Percentiles rank a stretch among this genome's conserved stretches.
These are phyloP conservation scores for Helicoverpa zea DNA, from an alignment of 1,140 invertebrate genomes.

Conservation along the genomic window DNA sequence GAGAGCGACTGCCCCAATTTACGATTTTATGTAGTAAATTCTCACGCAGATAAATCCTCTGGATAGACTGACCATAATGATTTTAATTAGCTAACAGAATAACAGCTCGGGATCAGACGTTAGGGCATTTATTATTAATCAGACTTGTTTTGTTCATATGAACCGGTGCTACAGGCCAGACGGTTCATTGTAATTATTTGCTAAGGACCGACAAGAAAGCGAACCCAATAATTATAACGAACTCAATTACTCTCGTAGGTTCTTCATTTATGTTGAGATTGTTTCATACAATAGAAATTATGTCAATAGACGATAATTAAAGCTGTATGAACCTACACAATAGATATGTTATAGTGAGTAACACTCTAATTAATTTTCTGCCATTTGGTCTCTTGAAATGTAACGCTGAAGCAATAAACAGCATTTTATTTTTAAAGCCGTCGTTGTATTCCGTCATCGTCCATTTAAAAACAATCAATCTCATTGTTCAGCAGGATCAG, in stretches of 20 bases:
- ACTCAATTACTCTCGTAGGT: background rate
- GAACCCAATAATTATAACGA: background rate
- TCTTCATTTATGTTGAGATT: background rate
- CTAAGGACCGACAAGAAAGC: background rate
- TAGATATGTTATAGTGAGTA: no score
- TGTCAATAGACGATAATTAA: no score
- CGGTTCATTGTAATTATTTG: constrained; percentile 8
- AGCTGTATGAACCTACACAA: no score
- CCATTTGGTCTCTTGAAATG: no score
- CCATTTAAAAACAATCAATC: no score
- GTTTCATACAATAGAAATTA: background rate
- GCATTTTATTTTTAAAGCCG: no score
- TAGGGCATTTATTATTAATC: constrained; percentile 1
- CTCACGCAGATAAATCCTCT: background rate
- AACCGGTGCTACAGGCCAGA: no score
- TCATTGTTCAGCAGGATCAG: no score
- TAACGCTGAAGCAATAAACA: no score
- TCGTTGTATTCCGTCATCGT: no score
- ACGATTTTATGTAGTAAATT: constrained; percentile 7
- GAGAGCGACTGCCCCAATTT: background rate
- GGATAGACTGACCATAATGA: constrained; percentile 13
- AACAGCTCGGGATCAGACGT: background rate
- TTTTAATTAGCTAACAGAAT: constrained; percentile 24
- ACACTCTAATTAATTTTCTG: no score
- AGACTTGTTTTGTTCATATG: constrained; percentile 1